Evolutionary conservation across 2,888 invertebrate species (phyloP).

Genomic region (Tenthredo livida): DNA sequence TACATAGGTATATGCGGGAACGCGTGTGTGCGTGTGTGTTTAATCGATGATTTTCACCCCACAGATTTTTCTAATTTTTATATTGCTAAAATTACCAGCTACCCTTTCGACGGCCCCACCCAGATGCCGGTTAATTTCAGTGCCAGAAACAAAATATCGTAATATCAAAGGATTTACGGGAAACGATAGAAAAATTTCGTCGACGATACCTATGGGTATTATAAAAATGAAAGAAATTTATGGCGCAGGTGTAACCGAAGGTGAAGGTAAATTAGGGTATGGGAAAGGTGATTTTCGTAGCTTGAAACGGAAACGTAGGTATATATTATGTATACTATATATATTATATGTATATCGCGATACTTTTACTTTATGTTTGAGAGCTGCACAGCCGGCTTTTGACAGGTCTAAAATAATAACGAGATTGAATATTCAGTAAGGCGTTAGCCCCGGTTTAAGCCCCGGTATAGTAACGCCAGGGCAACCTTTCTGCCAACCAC

Average conservation of each 20-base stretch:
- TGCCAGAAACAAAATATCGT: not conserved
- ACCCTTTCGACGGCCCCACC: not conserved
- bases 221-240: not conserved
- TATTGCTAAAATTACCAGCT: not conserved
- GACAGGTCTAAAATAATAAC: slow-evolving; percentile 25
- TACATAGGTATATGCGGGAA: not conserved
- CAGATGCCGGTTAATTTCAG: not conserved
- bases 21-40: not conserved
- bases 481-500: slow-evolving; percentile 35
- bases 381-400: not conserved
- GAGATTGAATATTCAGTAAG: slow-evolving; percentile 38
- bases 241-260: not conserved
- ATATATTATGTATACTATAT: not conserved
- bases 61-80: not conserved
- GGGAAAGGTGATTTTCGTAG: not conserved
- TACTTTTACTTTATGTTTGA: not conserved
- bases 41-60: not conserved
- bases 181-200: not conserved
- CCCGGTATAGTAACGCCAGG: not conserved
- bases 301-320: not conserved
- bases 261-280: not conserved
- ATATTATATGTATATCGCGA: not conserved
- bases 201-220: not conserved
- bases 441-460: slow-evolving; percentile 18
- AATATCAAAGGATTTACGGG: not conserved